Evolutionary conservation across 2,888 invertebrate species (phyloP).

Genomic region (Ectropis crepuscularia): DNA sequence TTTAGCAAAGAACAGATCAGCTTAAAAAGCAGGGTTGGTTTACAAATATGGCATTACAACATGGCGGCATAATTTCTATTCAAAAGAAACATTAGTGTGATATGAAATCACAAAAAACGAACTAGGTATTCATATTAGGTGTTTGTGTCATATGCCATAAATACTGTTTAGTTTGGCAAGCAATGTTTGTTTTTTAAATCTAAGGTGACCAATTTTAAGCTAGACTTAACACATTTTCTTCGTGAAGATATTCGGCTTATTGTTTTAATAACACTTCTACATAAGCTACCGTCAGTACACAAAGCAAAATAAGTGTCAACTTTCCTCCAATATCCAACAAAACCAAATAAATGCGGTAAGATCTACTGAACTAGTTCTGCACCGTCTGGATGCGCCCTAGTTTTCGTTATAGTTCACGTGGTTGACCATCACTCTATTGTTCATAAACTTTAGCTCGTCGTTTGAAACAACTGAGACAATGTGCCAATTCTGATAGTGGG

Average conservation of each 20-base stretch:
- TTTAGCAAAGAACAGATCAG: too few species aligned
- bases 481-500: background rate
- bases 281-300: constrained; percentile 8
- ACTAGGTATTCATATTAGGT: too few species aligned
- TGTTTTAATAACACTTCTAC: constrained; percentile 1
- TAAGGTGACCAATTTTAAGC: too few species aligned
- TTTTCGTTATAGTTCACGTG: constrained; percentile 39
- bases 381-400: constrained; percentile 31
- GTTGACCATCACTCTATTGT: constrained; percentile 54
- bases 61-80: too few species aligned
- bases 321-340: background rate
- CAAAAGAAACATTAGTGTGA: too few species aligned
- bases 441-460: constrained; percentile 49
- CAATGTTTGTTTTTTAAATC: too few species aligned
- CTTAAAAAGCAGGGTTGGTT: too few species aligned
- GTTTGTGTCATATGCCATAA: too few species aligned
- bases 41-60: too few species aligned
- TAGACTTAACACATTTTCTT: too few species aligned
- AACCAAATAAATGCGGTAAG: constrained; percentile 34
- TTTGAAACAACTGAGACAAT: constrained; percentile 41
- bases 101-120: too few species aligned
- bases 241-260: background rate
- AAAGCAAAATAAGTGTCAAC: constrained; percentile 1
- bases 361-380: constrained; percentile 22
- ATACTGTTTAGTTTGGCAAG: too few species aligned